Percentiles rank a stretch among this genome's conserved stretches.
phyloP scores from a whole-genome alignment of 2,888 invertebrate genomes.

The Ophion obscuratus region DNA sequence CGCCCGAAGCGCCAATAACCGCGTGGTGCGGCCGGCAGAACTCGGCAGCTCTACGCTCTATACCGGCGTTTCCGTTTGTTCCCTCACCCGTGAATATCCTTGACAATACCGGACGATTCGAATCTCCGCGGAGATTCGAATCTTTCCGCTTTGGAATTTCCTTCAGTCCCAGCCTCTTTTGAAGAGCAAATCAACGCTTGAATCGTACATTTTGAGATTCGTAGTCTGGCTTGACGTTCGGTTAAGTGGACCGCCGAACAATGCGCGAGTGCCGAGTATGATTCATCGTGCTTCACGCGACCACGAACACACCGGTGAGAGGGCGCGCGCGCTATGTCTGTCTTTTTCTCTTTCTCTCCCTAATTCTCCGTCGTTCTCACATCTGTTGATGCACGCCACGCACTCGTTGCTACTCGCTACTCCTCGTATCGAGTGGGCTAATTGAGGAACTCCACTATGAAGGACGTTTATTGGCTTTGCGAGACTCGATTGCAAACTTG shows the following conservation, averaged over 20 bases:
- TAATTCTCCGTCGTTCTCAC: constrained; percentile 5
- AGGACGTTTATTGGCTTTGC: constrained; percentile 23
- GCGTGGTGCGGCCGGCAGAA: constrained; percentile 51
- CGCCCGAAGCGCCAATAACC: constrained; percentile 60
- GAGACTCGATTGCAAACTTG: not conserved
- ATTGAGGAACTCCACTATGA: not conserved
- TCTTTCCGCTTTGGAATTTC: not conserved
- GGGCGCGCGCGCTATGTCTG: constrained; percentile 18
- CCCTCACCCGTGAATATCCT: not conserved
- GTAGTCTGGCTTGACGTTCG: not conserved
- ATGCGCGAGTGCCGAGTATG: constrained; percentile 5
- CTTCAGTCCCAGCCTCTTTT: not conserved
- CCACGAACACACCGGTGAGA: constrained; percentile 3
- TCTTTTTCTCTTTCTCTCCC: constrained; percentile 2
- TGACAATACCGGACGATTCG: not conserved
- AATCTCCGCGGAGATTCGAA: not conserved
- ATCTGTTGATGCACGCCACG: constrained; percentile 11
- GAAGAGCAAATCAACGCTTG: not conserved
- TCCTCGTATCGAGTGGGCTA: not conserved
- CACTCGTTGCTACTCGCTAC: constrained; percentile 8
- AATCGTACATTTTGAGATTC: not conserved
- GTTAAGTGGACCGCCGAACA: not conserved
- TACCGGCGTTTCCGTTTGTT: constrained; percentile 61
- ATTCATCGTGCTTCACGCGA: constrained; percentile 17
- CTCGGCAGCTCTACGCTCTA: constrained; percentile 43